Evolutionary conservation across 2,113 vertebrate species (phyloP).

Genomic region (Ictalurus furcatus): DNA sequence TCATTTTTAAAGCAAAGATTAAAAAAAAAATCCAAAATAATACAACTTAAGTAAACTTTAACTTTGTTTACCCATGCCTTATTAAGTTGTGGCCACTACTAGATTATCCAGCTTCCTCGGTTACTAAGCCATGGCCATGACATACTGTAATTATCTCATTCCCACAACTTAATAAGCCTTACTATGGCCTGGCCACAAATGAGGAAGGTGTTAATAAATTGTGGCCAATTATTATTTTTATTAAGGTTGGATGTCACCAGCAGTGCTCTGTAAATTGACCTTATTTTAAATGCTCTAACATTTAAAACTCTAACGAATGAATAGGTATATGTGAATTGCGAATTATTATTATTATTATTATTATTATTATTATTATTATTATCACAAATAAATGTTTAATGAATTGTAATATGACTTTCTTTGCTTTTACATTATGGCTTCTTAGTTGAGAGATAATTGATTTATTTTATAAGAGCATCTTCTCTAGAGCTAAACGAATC

Average conservation of each 20-base stretch:
- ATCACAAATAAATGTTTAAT: neutral
- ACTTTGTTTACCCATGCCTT: neutral
- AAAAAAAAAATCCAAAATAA: neutral
- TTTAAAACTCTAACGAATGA: neutral
- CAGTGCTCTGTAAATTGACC: neutral
- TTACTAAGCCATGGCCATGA: neutral
- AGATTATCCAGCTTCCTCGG: neutral
- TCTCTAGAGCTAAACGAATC: neutral
- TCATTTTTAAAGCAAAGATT: too few relatives aligned
- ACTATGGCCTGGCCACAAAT: neutral
- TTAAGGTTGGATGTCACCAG: neutral
- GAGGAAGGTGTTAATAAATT: neutral
- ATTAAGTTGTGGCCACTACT: neutral
- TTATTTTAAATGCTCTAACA: neutral
- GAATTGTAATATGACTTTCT: neutral
- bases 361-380: neutral
- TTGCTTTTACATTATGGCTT: neutral
- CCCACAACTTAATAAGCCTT: neutral
- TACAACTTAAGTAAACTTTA: neutral
- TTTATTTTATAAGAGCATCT: neutral
- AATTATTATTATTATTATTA: too few relatives aligned
- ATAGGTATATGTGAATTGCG: neutral
- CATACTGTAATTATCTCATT: neutral
- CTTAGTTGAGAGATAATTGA: neutral
- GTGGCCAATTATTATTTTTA: neutral